Percentiles rank a stretch among this genome's conserved stretches.
phyloP scores from a whole-genome alignment of 1,140 invertebrate species.

The Cydia fagiglandana region DNA sequence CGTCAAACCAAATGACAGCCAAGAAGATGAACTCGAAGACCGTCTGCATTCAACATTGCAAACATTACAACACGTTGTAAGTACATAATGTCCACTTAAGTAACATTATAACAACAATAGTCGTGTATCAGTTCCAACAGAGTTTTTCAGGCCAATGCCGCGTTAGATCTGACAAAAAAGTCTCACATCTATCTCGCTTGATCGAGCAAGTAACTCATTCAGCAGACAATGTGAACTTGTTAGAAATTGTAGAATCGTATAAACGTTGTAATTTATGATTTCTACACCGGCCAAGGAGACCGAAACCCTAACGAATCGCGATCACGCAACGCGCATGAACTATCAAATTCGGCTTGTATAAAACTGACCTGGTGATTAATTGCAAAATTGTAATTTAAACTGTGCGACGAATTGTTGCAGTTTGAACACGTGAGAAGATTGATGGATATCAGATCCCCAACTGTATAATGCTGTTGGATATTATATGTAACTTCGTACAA shows the following conservation, averaged over 20 bases:
- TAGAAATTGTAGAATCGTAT: constrained; percentile 26
- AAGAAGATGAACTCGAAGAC: too few species aligned
- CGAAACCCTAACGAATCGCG: constrained; percentile 35
- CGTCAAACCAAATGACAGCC: neutral
- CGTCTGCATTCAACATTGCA: too few species aligned
- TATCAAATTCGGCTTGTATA: constrained; percentile 31
- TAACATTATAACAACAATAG: neutral
- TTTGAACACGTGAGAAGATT: constrained; percentile 11
- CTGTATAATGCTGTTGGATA: neutral
- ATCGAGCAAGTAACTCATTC: neutral
- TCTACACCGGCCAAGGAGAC: constrained; percentile 42
- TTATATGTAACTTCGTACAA: neutral
- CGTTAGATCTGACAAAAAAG: constrained; percentile 11
- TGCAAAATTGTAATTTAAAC: constrained; percentile 26
- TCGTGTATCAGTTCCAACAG: neutral
- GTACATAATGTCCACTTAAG: neutral
- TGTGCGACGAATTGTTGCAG: constrained; percentile 5
- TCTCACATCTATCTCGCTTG: constrained; percentile 8
- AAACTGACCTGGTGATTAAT: constrained; percentile 31
- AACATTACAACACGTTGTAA: too few species aligned
- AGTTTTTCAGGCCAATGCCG: constrained; percentile 2
- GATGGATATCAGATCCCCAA: neutral
- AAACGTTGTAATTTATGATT: constrained; percentile 36
- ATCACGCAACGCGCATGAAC: constrained; percentile 39
- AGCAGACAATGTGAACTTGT: constrained; percentile 7